Evolutionary conservation across 2,113 vertebrate genomes (phyloP).

Genomic region (Pimephales promelas): DNA sequence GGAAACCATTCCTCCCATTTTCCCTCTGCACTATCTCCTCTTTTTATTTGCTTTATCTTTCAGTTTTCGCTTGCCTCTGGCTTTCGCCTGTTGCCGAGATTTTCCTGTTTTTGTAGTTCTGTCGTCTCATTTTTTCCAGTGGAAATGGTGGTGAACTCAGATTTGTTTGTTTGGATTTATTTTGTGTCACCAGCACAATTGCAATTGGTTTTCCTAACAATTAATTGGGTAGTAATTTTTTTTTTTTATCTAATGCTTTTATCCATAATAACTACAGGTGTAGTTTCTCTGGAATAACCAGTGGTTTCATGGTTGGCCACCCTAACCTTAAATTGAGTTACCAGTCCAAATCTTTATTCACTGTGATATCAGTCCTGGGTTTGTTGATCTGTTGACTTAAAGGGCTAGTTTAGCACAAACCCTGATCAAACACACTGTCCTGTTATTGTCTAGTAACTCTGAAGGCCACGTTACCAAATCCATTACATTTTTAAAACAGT

Average conservation of each 20-base stretch:
- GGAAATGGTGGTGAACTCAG: background rate
- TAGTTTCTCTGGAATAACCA: background rate
- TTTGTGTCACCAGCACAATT: background rate
- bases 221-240: background rate
- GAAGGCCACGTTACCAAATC: too few species aligned
- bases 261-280: background rate
- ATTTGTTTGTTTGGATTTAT: background rate
- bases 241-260: background rate
- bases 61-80: conserved; percentile 21
- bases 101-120: conserved; percentile 18
- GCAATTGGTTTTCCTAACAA: background rate
- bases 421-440: background rate
- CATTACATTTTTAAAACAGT: too few species aligned
- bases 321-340: too few species aligned
- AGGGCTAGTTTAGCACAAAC: background rate
- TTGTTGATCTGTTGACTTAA: background rate
- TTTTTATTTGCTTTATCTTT: conserved; percentile 53
- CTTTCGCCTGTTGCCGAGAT: background rate
- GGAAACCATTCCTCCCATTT: conserved; percentile 47
- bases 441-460: background rate
- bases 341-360: background rate
- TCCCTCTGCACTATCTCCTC: conserved; percentile 19
- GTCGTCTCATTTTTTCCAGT: background rate
- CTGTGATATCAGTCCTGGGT: background rate
- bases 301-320: background rate